These are phyloP conservation scores for Lepus timidus DNA, from an alignment of 2,113 vertebrate genomes.

Conservation along the genomic window DNA sequence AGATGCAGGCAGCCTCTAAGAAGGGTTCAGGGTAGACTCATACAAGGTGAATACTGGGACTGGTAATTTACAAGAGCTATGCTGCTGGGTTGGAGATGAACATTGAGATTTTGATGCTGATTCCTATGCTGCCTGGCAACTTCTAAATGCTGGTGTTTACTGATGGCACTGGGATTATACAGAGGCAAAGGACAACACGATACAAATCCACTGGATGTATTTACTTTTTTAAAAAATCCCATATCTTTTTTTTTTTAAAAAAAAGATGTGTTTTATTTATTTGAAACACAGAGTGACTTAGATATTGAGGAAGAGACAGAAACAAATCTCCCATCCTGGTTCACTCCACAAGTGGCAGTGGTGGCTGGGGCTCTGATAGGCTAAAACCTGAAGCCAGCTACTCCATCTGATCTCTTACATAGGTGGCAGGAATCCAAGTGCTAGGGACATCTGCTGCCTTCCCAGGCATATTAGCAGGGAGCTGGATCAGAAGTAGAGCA, in stretches of 20 bases:
- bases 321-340: too few species aligned
- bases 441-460: too few species aligned
- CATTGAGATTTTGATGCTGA: not conserved
- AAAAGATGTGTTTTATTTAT: too few species aligned
- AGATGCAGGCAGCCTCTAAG: not conserved
- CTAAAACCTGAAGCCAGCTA: too few species aligned
- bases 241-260: not conserved
- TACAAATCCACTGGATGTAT: not conserved
- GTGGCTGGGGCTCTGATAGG: too few species aligned
- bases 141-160: not conserved
- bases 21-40: not conserved
- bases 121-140: not conserved
- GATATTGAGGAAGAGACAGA: too few species aligned
- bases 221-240: not conserved
- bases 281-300: too few species aligned
- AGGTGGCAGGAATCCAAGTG: too few species aligned
- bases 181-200: not conserved
- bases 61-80: not conserved
- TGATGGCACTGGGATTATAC: not conserved
- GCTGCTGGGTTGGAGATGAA: not conserved
- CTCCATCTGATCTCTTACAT: too few species aligned
- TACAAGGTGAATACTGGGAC: not conserved
- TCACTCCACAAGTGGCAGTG: too few species aligned
- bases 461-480: too few species aligned
- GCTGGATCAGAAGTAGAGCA: too few species aligned